These are phyloP conservation scores for Nymphalis urticae DNA, from an alignment of 2,888 invertebrate genomes.

Conservation along the genomic window DNA sequence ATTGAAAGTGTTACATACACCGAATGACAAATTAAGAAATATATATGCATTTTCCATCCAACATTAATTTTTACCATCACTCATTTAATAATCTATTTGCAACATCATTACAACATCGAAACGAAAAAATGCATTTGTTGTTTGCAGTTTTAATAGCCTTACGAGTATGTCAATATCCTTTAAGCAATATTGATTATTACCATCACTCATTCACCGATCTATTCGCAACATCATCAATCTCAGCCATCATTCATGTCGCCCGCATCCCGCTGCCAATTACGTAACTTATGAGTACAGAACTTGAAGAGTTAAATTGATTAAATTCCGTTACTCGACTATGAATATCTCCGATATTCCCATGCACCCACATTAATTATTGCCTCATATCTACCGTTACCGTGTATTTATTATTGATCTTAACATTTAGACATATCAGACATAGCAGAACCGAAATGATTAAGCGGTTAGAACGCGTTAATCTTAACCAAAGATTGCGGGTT, in stretches of 20 bases:
- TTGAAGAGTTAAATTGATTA: conserved; percentile 37
- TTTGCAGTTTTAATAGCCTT: background rate
- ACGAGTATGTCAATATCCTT: background rate
- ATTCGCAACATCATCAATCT: conserved; percentile 45
- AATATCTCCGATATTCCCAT: conserved; percentile 23
- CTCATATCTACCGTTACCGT: conserved; percentile 2
- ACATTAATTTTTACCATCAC: too few species aligned
- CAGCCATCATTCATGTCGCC: conserved; percentile 41
- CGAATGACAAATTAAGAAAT: background rate
- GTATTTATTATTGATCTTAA: background rate
- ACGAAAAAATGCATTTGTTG: too few species aligned
- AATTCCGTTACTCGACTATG: conserved; percentile 29
- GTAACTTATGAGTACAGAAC: conserved; percentile 29
- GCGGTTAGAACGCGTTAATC: too few species aligned
- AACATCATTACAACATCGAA: too few species aligned
- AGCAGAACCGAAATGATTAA: too few species aligned
- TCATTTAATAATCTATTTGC: too few species aligned
- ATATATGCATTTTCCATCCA: background rate
- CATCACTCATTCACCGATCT: conserved; percentile 32
- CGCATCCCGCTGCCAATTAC: conserved; percentile 44
- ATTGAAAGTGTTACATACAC: background rate
- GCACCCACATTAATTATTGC: conserved; percentile 4
- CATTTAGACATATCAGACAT: too few species aligned
- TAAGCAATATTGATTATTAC: conserved; percentile 22
- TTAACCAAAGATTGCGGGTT: too few species aligned